Evolutionary conservation across 35 echinoderm and acorn worm genomes (phyloP), one percentile per base, ranked within the genome.

Genomic region (Hemicentrotus pulcherrimus): DNA sequence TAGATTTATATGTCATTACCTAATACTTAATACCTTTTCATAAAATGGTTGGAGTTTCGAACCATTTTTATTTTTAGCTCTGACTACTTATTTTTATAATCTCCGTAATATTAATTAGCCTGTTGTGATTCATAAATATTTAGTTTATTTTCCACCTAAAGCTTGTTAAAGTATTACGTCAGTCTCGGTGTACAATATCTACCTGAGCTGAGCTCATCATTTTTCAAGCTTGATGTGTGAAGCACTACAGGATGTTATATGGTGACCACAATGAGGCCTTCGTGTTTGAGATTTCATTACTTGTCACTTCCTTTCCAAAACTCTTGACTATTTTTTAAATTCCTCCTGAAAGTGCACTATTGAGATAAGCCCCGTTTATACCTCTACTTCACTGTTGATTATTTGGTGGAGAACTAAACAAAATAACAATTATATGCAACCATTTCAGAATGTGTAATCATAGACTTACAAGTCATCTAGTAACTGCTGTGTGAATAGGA

Each of bases 301-400:
- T 28, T 78, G 65, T 78, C 65, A 78, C 65, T 78, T 78, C 65
- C 65, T 78, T 78, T 78, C 65, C 65, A 78, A 78, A 78, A 78
- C 65, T 78, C 65, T 7, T 7, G 65, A 15, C 65, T 78, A 78
- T 78, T 78, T 41, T 78, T n/a, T 78, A 78, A 78, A 78, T 78
- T 78, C 65, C 19, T n/a, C 28, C 65, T 28, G 22, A 78, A n/a
- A 78, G 65, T 78, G 65, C 19, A 78, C 4, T 11, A 18, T 22
- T 78, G 65, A 78, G 65, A 78, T 78, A 78, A 78, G 65, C 6
- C 65, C 19, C 22, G 61, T 70, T 70, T 70, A 70, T 70, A 70
- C 9, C 35, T 41, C 35, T 41, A 41, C 65, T 78, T 28, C 65
- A 78, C 2, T n/a, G 28, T 28, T 78, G 65, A 78, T n/a, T 78